Percentiles rank a stretch among this genome's conserved stretches.
phyloP scores from a whole-genome alignment of 2,113 vertebrate genomes.

The Apteryx mantelli region DNA sequence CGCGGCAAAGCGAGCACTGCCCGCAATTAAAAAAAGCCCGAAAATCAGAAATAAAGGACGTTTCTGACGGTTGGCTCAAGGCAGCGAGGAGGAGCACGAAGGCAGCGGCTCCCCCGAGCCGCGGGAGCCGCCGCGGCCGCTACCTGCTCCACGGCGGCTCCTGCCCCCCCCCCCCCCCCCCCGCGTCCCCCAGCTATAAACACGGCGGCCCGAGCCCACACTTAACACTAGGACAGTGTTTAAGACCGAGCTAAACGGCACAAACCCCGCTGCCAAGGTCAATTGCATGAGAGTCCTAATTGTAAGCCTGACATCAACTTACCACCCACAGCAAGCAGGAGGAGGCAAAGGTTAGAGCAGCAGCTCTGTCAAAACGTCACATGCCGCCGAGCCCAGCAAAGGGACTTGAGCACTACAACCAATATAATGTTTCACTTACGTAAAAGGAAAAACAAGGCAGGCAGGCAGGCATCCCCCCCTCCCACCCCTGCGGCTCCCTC shows the following conservation, averaged over 20 bases:
- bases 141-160: conserved; percentile 1
- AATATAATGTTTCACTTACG: conserved; percentile 51
- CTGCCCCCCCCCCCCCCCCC: background rate
- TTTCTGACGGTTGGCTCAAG: too few species aligned
- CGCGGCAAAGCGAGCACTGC: too few species aligned
- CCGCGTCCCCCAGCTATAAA: background rate
- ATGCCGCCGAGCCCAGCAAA: conserved; percentile 22
- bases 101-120: too few species aligned
- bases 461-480: background rate
- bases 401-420: conserved; percentile 7
- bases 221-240: conserved; percentile 56
- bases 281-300: conserved; percentile 79
- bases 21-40: too few species aligned
- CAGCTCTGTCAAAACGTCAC: conserved; percentile 75
- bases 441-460: conserved; percentile 9
- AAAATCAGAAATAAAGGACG: too few species aligned
- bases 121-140: background rate
- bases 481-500: background rate
- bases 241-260: conserved; percentile 61
- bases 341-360: conserved; percentile 80
- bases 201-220: conserved; percentile 27
- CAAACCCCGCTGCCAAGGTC: conserved; percentile 80
- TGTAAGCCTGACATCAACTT: conserved; percentile 80
- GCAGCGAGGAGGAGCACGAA: too few species aligned
- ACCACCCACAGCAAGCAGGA: conserved; percentile 76